Conservation (phyloP, 1,140 invertebrate species). For the Planococcus citri region DNA sequence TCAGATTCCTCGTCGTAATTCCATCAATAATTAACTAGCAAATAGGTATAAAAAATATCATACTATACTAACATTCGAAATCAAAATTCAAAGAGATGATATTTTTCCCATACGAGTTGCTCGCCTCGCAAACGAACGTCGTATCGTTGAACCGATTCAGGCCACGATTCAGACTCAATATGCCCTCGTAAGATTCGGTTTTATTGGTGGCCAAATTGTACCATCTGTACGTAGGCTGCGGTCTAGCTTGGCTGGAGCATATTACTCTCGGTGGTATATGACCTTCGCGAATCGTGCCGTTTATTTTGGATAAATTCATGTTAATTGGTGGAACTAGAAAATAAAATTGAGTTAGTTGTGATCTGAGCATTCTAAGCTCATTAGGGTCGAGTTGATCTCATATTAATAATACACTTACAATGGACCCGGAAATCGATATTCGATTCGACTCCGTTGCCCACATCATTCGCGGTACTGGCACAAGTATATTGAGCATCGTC, state of each 20-base stretch:
- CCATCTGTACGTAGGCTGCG: conserved; percentile 55
- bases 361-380: no score
- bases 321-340: no score
- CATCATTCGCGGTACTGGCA: conserved; percentile 55
- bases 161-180: background rate
- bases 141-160: background rate
- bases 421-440: conserved; percentile 72
- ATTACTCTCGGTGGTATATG: conserved; percentile 57
- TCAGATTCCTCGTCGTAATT: background rate
- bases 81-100: background rate
- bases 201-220: conserved; percentile 31
- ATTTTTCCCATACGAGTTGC: background rate
- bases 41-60: no score
- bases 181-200: background rate
- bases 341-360: no score
- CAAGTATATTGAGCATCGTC: conserved; percentile 78
- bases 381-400: no score
- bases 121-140: background rate
- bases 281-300: conserved; percentile 36
- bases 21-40: no score
- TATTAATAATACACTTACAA: conserved; percentile 64
- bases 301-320: no score
- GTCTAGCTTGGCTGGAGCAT: conserved; percentile 60
- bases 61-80: background rate
- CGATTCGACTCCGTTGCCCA: conserved; percentile 58